Conservation (phyloP, 2,888 invertebrate species). For the Monochamus alternatus region DNA sequence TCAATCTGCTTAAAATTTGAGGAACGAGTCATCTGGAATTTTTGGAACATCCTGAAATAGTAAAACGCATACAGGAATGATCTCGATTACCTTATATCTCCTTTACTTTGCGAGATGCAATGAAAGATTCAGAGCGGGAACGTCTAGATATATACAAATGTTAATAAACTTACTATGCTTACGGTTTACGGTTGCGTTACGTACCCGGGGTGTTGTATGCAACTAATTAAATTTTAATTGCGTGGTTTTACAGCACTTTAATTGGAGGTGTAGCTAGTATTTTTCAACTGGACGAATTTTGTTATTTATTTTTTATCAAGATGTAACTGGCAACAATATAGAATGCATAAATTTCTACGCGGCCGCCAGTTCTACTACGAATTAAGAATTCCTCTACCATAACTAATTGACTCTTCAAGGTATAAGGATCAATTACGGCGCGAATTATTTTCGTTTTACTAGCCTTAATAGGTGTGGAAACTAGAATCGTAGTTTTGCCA, state of each 20-base stretch:
- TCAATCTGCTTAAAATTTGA: too few species aligned
- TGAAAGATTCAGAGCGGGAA: not conserved
- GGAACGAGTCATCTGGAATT: too few species aligned
- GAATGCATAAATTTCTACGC: conserved; percentile 32
- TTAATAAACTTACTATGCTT: conserved; percentile 15
- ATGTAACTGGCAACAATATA: conserved; percentile 32
- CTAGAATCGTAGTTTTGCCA: conserved; percentile 11
- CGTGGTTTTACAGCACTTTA: conserved; percentile 27
- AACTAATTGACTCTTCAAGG: conserved; percentile 54
- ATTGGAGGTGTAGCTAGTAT: conserved; percentile 24
- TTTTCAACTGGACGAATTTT: conserved; percentile 37
- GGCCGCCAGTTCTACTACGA: conserved; percentile 17
- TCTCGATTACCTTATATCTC: too few species aligned
- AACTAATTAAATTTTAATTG: conserved; percentile 33
- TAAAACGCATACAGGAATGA: too few species aligned
- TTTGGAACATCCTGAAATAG: too few species aligned
- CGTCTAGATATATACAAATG: conserved; percentile 5
- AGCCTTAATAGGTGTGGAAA: conserved; percentile 29
- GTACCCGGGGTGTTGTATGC: conserved; percentile 17
- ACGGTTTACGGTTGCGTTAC: conserved; percentile 13
- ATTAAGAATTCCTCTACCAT: conserved; percentile 50
- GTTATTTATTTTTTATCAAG: conserved; percentile 32
- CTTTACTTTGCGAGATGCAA: too few species aligned
- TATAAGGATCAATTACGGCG: conserved; percentile 50
- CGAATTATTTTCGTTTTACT: conserved; percentile 46